Percentiles rank a stretch among this genome's conserved stretches.
phyloP scores from a whole-genome alignment of 2,888 invertebrate species.

The Cheilosia urbana region DNA sequence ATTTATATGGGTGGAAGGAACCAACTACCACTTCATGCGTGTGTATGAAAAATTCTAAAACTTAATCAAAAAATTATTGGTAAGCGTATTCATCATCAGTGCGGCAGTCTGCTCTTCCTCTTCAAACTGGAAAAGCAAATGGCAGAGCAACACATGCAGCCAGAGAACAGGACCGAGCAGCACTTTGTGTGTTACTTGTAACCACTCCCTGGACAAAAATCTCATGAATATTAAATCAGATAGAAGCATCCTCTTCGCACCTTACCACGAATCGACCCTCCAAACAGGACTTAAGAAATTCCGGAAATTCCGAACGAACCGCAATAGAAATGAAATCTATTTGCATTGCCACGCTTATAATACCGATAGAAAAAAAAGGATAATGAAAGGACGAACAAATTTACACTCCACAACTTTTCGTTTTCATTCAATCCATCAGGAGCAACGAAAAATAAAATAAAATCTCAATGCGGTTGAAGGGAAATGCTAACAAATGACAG shows the following conservation, averaged over 20 bases:
- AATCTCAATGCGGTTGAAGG: constrained; percentile 54
- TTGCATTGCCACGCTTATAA: constrained; percentile 67
- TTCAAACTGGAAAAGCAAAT: constrained; percentile 20
- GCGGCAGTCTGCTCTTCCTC: neutral
- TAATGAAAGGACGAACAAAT: constrained; percentile 69
- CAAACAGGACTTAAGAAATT: constrained; percentile 14
- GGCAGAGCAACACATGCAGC: constrained; percentile 18
- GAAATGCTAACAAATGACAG: constrained; percentile 72
- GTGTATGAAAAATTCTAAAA: constrained; percentile 64
- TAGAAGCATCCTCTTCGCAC: constrained; percentile 52
- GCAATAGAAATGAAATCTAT: constrained; percentile 70
- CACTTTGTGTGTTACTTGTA: constrained; percentile 59
- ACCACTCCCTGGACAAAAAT: constrained; percentile 61
- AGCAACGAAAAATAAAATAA: constrained; percentile 6
- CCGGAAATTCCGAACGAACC: constrained; percentile 34
- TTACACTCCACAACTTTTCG: constrained; percentile 50
- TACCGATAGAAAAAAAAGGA: constrained; percentile 27
- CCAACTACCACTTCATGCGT: neutral
- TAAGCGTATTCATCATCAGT: constrained; percentile 61
- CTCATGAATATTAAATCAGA: constrained; percentile 75
- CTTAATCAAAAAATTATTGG: constrained; percentile 73
- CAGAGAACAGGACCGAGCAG: constrained; percentile 24
- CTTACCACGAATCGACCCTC: constrained; percentile 50
- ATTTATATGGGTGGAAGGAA: constrained; percentile 37
- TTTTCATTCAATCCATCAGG: constrained; percentile 15